These are phyloP conservation scores for Leucophenga montana DNA, from an alignment of 2,888 invertebrate species.

Conservation along the genomic window DNA sequence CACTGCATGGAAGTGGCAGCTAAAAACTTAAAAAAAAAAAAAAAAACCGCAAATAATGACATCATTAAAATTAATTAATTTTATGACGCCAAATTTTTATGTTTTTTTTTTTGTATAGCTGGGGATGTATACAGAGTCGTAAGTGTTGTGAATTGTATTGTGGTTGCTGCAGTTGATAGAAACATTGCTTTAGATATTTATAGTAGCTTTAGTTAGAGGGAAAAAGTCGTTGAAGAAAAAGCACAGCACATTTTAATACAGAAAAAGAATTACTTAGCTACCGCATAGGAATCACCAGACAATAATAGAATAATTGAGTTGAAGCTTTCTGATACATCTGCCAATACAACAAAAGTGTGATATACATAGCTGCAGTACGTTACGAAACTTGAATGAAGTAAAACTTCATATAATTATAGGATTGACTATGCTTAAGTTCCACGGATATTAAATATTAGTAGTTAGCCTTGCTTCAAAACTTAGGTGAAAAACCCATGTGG, in stretches of 20 bases:
- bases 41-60: conserved; percentile 31
- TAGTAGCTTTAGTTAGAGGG: too few relatives aligned
- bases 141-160: not conserved
- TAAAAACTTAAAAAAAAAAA: conserved; percentile 32
- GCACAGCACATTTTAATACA: conserved; percentile 27
- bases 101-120: not conserved
- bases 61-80: conserved; percentile 42
- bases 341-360: too few relatives aligned
- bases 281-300: not conserved
- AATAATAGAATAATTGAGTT: not conserved
- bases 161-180: not conserved
- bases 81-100: conserved; percentile 28
- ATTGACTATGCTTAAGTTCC: too few relatives aligned
- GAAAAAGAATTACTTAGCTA: conserved; percentile 11
- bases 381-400: too few relatives aligned
- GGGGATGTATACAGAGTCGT: too few relatives aligned
- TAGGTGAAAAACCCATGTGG: too few relatives aligned
- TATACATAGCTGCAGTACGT: too few relatives aligned
- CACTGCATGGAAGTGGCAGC: not conserved
- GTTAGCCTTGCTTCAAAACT: too few relatives aligned
- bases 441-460: too few relatives aligned
- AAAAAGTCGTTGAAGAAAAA: not conserved
- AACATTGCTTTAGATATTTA: not conserved
- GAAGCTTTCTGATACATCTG: not conserved
- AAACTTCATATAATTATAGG: too few relatives aligned